These are phyloP conservation scores for Nasonovia ribisnigri DNA, from an alignment of 2,888 invertebrate species.

Conservation along the genomic window DNA sequence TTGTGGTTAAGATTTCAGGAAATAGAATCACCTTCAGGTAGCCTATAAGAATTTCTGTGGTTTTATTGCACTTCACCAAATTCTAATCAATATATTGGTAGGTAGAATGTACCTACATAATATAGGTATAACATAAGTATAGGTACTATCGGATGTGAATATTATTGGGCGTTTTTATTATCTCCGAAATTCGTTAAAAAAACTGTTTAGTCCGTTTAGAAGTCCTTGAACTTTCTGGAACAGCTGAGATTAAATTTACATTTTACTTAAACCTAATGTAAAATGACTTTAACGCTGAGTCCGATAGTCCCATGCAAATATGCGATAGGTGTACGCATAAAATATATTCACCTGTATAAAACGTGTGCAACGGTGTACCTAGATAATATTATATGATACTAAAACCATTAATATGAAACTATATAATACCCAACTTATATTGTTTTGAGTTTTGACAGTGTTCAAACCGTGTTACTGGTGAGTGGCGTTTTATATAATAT, in stretches of 20 bases:
- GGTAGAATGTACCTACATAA: not conserved
- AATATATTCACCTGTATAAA: not conserved
- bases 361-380: not conserved
- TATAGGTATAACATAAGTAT: not conserved
- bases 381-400: not conserved
- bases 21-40: not conserved
- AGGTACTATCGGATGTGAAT: not conserved
- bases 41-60: not conserved
- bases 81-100: conserved; percentile 2
- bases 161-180: conserved; percentile 14
- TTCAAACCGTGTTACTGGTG: not conserved
- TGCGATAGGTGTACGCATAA: not conserved
- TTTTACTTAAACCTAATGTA: not conserved
- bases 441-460: not conserved
- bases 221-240: conserved; percentile 14
- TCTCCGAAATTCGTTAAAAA: conserved; percentile 23
- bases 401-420: not conserved
- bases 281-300: not conserved
- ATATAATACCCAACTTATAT: not conserved
- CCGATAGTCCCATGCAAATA: not conserved
- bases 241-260: not conserved
- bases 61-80: not conserved
- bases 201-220: not conserved
- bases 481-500: not conserved
- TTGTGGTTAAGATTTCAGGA: not conserved